Conservation (phyloP, 1,140 invertebrate genomes). For the Caenorhabditis elegans region DNA sequence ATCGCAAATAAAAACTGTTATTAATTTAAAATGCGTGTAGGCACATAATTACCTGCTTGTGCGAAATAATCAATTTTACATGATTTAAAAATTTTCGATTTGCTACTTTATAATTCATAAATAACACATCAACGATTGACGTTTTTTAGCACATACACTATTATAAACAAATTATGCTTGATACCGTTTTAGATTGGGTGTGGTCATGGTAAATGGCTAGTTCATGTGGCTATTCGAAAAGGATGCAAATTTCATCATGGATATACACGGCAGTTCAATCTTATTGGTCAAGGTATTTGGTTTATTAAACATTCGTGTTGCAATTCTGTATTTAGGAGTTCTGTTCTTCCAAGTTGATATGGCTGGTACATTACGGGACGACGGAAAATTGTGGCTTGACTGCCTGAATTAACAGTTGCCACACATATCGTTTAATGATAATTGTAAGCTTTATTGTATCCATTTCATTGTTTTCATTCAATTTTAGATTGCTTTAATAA, state of each 20-base stretch:
- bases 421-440: neutral
- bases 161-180: no score
- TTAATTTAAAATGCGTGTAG: no score
- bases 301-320: neutral
- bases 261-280: neutral
- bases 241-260: conserved; percentile 20
- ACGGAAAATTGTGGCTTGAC: neutral
- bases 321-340: neutral
- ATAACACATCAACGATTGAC: no score
- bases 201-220: neutral
- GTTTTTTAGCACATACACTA: no score
- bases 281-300: neutral
- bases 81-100: no score
- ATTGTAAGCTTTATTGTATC: neutral
- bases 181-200: neutral
- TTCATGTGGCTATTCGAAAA: neutral
- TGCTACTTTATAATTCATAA: no score
- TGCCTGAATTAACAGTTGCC: neutral
- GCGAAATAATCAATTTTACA: no score
- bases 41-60: no score
- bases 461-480: neutral
- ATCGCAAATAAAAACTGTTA: no score
- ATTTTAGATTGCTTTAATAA: neutral
- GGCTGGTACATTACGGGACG: neutral
- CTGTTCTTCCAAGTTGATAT: neutral